Percentiles rank a stretch among this genome's conserved stretches.
Conservation (phyloP, 2,888 invertebrate species). For the Diadegma fenestrale region DNA sequence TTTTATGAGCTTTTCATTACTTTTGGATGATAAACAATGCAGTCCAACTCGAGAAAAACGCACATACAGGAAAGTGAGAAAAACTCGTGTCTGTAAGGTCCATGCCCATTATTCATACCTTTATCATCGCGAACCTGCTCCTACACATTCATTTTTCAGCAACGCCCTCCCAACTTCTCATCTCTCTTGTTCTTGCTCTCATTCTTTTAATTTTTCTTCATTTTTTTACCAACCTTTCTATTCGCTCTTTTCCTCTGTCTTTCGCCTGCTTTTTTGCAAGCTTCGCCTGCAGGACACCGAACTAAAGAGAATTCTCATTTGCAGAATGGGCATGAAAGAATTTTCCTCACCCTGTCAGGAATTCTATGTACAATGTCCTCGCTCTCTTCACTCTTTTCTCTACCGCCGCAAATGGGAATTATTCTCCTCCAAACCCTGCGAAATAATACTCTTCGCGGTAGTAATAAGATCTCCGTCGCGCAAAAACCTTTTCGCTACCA, state of each 20-base stretch:
- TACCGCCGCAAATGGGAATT: conserved; percentile 69
- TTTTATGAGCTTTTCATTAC: conserved; percentile 83
- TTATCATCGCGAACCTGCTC: conserved; percentile 64
- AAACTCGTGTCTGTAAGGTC: conserved; percentile 78
- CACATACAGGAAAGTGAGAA: conserved; percentile 63
- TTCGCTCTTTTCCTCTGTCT: conserved; percentile 11
- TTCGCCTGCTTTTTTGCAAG: conserved; percentile 11
- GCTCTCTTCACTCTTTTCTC: conserved; percentile 32
- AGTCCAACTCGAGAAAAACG: conserved; percentile 46
- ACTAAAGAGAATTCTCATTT: conserved; percentile 78
- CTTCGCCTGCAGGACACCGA: conserved; percentile 28
- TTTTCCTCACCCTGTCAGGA: conserved; percentile 68
- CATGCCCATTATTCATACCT: conserved; percentile 75
- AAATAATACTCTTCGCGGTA: conserved; percentile 66
- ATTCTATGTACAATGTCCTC: conserved; percentile 62
- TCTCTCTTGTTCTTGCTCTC: conserved; percentile 45
- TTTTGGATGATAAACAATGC: conserved; percentile 62
- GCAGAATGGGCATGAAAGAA: conserved; percentile 78
- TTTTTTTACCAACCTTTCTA: conserved; percentile 31
- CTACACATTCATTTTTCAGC: conserved; percentile 47
- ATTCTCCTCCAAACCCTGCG: conserved; percentile 69
- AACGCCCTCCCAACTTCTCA: conserved; percentile 49
- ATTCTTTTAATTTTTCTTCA: conserved; percentile 37
- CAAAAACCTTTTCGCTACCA: conserved; percentile 20
- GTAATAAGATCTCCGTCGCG: conserved; percentile 68